Base-by-base conservation (phyloP, 2,113 vertebrate genomes). In the Salvelinus fontinalis region DNA sequence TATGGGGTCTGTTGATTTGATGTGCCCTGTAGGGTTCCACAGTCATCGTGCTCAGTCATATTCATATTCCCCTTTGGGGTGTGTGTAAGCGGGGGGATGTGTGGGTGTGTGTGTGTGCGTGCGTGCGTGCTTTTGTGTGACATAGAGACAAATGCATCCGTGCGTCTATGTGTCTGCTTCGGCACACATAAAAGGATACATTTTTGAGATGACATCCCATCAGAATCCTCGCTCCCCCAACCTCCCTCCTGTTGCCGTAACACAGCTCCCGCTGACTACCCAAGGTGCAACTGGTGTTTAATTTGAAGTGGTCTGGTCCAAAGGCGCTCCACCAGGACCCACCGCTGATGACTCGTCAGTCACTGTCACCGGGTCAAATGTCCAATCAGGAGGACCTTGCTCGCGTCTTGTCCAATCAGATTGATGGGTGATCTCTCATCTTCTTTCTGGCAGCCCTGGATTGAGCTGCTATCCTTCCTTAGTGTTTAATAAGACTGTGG, bases 311-410 rank as follows among this genome's bases (percentile, higher is more conserved):
- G 66, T 86, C 82, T 81, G 80, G 84, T 85, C 81, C 75, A 60
- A 81, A 77, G 82, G 75, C 82, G 80, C 64, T 22, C 20, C 34
- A 4, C 26, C 26, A 26, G 62, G 57, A 73, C 71, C 31, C 39
- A 67, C 75, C 13, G 27, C 20, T 77, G 77, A 84, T 85, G 80
- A 81, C 75, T 89, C 91, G 90, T 90, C 88, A 81, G 82, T 92
- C 85, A 90, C 77, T 90, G 88, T 90, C 87, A 78, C 59, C 72
- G 24, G 76, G 86, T 87, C 91, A 89, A 89, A 86, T 67, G 76
- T 90, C 85, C 88, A 92, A 90, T 93, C 91, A 87, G 72, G 65
- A 81, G 82, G 85, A 92, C 89, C 88, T 92, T 91, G 91, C 69
- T 75, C 64, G 70, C 85, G 87, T 89, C 89, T 84, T 24, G 26